Evolutionary conservation across 2,797 vertebrate genomes (phyloP), one percentile per base, ranked within the genome.

Genomic region (Trichosurus vulpecula): DNA sequence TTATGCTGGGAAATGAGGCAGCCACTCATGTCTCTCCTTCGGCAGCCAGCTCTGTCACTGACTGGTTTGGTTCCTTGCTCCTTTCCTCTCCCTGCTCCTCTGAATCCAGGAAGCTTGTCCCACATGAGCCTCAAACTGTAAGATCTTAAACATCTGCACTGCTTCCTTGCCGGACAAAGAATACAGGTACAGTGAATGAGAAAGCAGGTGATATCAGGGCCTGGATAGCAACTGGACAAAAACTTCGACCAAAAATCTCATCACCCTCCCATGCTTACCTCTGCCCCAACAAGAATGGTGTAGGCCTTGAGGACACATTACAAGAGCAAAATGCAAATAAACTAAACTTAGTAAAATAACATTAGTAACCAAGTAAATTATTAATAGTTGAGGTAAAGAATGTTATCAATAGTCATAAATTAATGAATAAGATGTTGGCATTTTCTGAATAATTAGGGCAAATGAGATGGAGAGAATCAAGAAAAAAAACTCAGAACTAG

Each of bases 311-410:
- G 91, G 52, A 92, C 56, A 90, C 13, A 55, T 35, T 35, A 81
- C n/a, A 47, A 81, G n/a, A 41, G 22, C n/a, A 74, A 55, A 74
- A 90, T 92, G 56, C 93, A 95, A 95, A 93, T 10, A 55, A 54
- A 90, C 30, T 22, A 93, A 92, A 92, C 2, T 6, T 74, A 90
- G 6, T 47, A 81, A 41, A 92, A 31, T 31, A 31, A 11, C 35
- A 52, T 41, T 6, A 93, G 74, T 93, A 47, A 81, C 2, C 6
- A 81, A 90, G 12, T n/a, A 81, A 74, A 92, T 27, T 31, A 31
- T 12, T 53, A 47, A 51, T 4, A 93, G 89, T 91, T n/a, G 52
- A 93, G 31, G 35, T 41, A 90, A 95, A 6, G 0, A 56, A 94
- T 74, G 35, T 74, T 81, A 47, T 22, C n/a, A 13, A 74, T 74